phyloP scores from a whole-genome alignment of 2,888 invertebrate genomes.

The Deroplatys truncata region DNA sequence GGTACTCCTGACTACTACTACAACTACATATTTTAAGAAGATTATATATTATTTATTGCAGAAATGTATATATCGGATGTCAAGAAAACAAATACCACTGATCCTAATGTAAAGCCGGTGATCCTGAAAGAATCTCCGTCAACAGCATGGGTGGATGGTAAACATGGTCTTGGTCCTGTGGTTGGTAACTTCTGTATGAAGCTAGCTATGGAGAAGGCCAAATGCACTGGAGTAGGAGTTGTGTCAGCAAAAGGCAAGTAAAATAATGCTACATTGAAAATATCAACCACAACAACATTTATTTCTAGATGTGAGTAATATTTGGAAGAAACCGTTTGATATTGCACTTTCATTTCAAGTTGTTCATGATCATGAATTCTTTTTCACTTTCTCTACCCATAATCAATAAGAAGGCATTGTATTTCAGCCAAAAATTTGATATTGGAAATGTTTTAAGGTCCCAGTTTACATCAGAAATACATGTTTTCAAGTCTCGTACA shows the following conservation, averaged over 20 bases:
- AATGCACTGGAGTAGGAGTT: slow-evolving; percentile 75
- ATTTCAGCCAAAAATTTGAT: too few species aligned
- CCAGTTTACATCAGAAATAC: too few species aligned
- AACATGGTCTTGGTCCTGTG: slow-evolving; percentile 75
- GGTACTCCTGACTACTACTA: too few species aligned
- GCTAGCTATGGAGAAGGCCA: slow-evolving; percentile 77
- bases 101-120: slow-evolving; percentile 58
- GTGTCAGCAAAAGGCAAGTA: slow-evolving; percentile 61
- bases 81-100: slow-evolving; percentile 52
- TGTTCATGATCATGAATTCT: neutral
- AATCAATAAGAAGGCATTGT: too few species aligned
- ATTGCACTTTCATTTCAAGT: neutral
- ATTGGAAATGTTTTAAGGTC: too few species aligned
- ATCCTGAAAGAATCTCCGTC: slow-evolving; percentile 68
- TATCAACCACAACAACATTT: neutral
- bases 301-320: neutral
- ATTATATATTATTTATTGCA: neutral
- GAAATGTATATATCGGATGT: slow-evolving; percentile 6
- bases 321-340: neutral
- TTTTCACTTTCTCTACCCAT: too few species aligned
- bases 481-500: too few species aligned
- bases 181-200: slow-evolving; percentile 75
- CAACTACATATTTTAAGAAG: too few species aligned
- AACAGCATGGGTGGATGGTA: slow-evolving; percentile 73
- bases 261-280: neutral